Conservation (phyloP, 2,888 invertebrate species). For the Drosophila formosana region DNA sequence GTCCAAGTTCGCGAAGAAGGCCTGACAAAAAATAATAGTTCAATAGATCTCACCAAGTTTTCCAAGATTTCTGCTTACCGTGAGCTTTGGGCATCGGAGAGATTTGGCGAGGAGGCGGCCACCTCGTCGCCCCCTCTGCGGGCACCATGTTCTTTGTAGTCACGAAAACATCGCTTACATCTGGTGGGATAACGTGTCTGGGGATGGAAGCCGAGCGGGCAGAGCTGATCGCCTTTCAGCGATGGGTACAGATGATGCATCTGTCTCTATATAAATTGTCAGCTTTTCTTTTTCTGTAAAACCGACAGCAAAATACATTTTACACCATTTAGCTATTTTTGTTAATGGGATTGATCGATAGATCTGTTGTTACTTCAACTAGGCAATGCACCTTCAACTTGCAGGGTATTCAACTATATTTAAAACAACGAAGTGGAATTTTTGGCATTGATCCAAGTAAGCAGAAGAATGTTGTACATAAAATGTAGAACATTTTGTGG, state of each 20-base stretch:
- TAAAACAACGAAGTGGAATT: slow-evolving; percentile 63
- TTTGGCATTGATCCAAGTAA: slow-evolving; percentile 71
- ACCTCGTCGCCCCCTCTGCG: slow-evolving; percentile 90
- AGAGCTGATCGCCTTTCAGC: slow-evolving; percentile 93
- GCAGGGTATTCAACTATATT: slow-evolving; percentile 61
- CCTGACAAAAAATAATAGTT: slow-evolving; percentile 51
- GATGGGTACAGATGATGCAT: slow-evolving; percentile 86
- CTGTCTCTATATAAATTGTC: slow-evolving; percentile 69
- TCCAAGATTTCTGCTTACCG: slow-evolving; percentile 84
- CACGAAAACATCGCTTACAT: slow-evolving; percentile 96
- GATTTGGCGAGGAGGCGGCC: slow-evolving; percentile 92
- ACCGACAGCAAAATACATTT: slow-evolving; percentile 1
- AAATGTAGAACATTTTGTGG: slow-evolving; percentile 57
- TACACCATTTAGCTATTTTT: neutral
- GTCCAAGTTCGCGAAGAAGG: slow-evolving; percentile 89
- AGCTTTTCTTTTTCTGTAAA: slow-evolving; percentile 66
- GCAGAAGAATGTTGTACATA: slow-evolving; percentile 67
- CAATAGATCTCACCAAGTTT: neutral
- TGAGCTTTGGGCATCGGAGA: slow-evolving; percentile 88
- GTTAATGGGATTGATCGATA: neutral
- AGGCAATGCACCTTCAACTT: slow-evolving; percentile 32
- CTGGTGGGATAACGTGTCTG: slow-evolving; percentile 97
- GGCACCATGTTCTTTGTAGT: slow-evolving; percentile 95
- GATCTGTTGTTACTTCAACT: slow-evolving; percentile 12
- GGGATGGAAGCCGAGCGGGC: slow-evolving; percentile 96